phyloP scores from a whole-genome alignment of 2,888 invertebrate species.

The Nemotelus nigrinus region DNA sequence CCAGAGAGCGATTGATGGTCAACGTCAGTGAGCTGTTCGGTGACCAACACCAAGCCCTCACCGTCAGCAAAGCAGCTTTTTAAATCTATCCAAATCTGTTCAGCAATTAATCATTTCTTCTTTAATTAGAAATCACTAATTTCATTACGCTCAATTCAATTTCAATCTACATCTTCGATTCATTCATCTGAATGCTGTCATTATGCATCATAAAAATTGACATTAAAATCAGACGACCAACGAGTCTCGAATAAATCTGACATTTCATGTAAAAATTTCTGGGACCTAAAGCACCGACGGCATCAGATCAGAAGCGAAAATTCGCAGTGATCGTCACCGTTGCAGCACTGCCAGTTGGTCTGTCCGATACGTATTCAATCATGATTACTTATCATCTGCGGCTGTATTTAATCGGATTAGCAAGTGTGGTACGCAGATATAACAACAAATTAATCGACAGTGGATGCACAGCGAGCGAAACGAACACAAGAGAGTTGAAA shows the following conservation, averaged over 20 bases:
- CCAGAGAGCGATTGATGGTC: too few species aligned
- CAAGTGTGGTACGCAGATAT: constrained; percentile 22
- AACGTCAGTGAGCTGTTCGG: too few species aligned
- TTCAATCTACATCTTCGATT: background rate
- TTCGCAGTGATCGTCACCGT: too few species aligned
- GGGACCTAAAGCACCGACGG: too few species aligned
- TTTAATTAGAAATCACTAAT: constrained; percentile 4
- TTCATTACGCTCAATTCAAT: background rate
- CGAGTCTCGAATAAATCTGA: background rate
- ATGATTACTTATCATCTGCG: constrained; percentile 8
- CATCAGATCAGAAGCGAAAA: too few species aligned
- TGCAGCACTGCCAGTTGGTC: background rate
- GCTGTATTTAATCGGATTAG: constrained; percentile 41
- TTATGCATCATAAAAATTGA: background rate
- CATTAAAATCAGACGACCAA: background rate
- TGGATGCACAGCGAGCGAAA: background rate
- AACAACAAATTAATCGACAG: constrained; percentile 38
- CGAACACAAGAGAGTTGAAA: background rate
- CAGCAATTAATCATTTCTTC: too few species aligned
- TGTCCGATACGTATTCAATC: background rate
- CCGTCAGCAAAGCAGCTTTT: too few species aligned
- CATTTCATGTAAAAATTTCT: background rate
- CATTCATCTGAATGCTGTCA: constrained; percentile 7
- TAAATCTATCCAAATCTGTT: too few species aligned
- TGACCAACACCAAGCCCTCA: too few species aligned